Evolutionary conservation across 2,113 vertebrate species (phyloP), one percentile per base, ranked within the genome.

Genomic region (Trogon surrucura): DNA sequence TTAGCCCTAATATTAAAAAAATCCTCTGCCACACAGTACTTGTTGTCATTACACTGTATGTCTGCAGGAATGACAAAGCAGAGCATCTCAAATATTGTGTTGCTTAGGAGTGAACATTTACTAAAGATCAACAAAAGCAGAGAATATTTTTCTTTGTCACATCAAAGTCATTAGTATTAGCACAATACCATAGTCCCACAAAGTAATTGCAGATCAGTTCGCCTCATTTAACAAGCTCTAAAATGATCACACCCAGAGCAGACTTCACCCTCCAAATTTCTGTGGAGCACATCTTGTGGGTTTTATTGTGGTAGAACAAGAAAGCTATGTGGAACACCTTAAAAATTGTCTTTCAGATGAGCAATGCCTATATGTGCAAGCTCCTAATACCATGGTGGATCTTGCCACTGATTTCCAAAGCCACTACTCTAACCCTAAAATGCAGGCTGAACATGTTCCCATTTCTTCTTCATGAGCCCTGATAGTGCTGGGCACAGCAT

Each of bases 21-120:
- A 44, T 38, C 19, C 27, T 61, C 47, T 56, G 47, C 41, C 51
- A 32, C 32, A 44, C 18, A 73, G 65, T n/a, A 30, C 11, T 75
- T 85, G 80, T 74, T 82, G 45, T 51, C 62, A 44, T 69, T 75
- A 48, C 27, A 36, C 47, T 58, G 27, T 32, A 41, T 41, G 11
- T 13, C 41, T 48, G 38, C 18, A 78, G 61, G 50, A 93, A 85
- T 41, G 30, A 62, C 38, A 94, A 81, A 95, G 65, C 38, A 74
- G 45, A 91, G 45, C 36, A 56, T 58, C 54, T 94, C 2, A 4
- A 85, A 87, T 61, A 53, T 12, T 58, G 16, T 27, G 13, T 72
- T 89, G 70, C 62, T 85, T 84, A 60, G 27, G 53, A 87, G 17
- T 32, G 23, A 78, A 53, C 27, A 54, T 51, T 65, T 87, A 72